A percentile compares a stretch with the other conserved stretches of the same genome.
These are phyloP conservation scores for Platysteira castanea DNA, from an alignment of 2,113 vertebrate genomes.

Conservation along the genomic window DNA sequence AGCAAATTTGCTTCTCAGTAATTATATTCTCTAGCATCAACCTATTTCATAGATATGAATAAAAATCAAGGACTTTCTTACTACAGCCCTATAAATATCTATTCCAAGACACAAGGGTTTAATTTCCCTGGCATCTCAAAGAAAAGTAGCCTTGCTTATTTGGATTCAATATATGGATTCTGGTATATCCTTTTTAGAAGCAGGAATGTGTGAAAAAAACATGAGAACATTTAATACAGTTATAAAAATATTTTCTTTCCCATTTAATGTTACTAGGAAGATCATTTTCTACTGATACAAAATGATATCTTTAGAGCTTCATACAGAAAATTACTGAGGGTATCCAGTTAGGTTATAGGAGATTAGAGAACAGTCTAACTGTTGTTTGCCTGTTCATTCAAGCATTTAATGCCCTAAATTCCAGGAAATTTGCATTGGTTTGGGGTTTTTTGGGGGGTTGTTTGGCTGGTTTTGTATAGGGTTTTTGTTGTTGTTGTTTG, in stretches of 20 bases:
- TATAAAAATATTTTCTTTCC: not conserved
- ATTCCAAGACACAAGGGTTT: not conserved
- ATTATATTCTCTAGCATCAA: not conserved
- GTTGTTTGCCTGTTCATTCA: not conserved
- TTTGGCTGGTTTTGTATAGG: not conserved
- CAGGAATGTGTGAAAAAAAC: not conserved
- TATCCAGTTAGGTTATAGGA: not conserved
- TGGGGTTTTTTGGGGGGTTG: fast-evolving
- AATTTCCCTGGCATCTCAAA: not conserved
- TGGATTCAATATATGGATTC: not conserved
- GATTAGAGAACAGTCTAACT: not conserved
- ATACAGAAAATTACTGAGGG: not conserved
- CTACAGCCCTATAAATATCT: not conserved
- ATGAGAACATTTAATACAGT: not conserved
- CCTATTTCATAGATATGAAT: not conserved
- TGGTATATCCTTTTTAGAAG: not conserved
- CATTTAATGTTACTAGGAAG: not conserved
- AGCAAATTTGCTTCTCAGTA: not conserved
- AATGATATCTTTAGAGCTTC: not conserved
- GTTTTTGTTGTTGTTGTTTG: not conserved
- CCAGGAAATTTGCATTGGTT: not conserved
- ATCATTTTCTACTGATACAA: not conserved
- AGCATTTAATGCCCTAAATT: not conserved
- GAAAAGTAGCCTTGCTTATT: not conserved
- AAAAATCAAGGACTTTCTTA: not conserved